Evolutionary conservation across 2,797 vertebrate species (phyloP), one percentile per base, ranked within the genome.

Genomic region (Lepidocolaptes lacrymiger): DNA sequence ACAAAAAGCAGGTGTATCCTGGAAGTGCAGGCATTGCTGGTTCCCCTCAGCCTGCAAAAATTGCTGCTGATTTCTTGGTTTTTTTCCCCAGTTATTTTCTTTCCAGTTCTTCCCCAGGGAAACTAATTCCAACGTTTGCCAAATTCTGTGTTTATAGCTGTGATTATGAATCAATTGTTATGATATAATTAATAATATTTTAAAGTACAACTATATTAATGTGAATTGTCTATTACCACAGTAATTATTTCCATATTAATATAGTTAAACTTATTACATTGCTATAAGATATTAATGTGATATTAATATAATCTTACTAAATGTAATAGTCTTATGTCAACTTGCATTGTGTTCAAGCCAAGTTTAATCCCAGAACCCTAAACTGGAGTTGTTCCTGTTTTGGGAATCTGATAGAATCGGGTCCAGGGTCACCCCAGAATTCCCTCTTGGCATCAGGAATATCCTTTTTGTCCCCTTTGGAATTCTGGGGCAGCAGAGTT

Each of bases 301-400:
- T 32, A 21, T 58, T 36, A 36, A 56, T 34, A 37, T 37, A 59
- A 19, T 37, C 27, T 37, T 37, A 19, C 12, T 19, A 18, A 19
- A 17, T 1, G 0, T 36, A 20, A 10, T 14, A 39, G 14, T 6
- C 12, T 37, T 9, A 1, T 10, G 20, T 18, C 15, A 24, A 36
- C 16, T 21, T 56, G 5, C 30, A 18, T 14, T 46, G 10, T 32
- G 12, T 41, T 24, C 24, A 59, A 10, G 24, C 8, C 30, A 22
- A 59, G 20, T 30, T 34, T 41, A 51, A 49, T 7, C 54, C 64
- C 2, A n/a, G n/a, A 49, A 15, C 23, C 27, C 11, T 32, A 34
- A 49, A 1, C 10, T 26, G 26, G 30, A 24, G 4, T 14, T 46
- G 4, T 14, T 46, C 2, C 17, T 41, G 7, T 26, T 24, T 22